A percentile compares a stretch with the other conserved stretches of the same genome.
phyloP scores from a whole-genome alignment of 2,888 invertebrate genomes.

The Argynnis bischoffii region DNA sequence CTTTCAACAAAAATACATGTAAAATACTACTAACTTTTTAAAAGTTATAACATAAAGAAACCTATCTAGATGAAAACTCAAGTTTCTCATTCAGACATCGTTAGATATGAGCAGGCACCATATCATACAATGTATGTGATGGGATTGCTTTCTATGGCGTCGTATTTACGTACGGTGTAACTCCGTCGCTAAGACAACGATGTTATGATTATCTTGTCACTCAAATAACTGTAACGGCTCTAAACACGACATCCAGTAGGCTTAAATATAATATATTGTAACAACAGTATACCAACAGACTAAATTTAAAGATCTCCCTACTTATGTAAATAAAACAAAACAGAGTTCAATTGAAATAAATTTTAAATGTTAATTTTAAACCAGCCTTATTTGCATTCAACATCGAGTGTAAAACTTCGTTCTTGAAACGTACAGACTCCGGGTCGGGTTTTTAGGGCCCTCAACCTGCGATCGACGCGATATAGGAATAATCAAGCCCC shows the following conservation, averaged over 20 bases:
- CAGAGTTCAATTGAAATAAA: constrained; percentile 44
- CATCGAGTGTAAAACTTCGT: constrained; percentile 48
- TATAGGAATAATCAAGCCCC: constrained; percentile 75
- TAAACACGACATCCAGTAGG: constrained; percentile 10
- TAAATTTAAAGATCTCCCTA: constrained; percentile 2
- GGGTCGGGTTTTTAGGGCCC: constrained; percentile 67
- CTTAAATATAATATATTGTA: constrained; percentile 1
- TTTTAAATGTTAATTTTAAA: constrained; percentile 53
- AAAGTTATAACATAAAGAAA: neutral
- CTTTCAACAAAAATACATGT: neutral
- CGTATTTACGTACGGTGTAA: constrained; percentile 8
- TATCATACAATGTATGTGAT: constrained; percentile 1
- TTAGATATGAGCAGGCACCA: neutral
- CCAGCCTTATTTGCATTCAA: constrained; percentile 68
- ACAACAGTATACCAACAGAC: no score
- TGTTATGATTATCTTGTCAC: constrained; percentile 30
- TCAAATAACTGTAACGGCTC: constrained; percentile 24
- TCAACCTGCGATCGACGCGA: constrained; percentile 70
- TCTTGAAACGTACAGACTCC: constrained; percentile 45
- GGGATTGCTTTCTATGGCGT: constrained; percentile 20
- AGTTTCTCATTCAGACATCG: neutral
- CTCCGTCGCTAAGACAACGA: constrained; percentile 13
- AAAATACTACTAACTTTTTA: neutral
- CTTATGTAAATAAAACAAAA: constrained; percentile 23
- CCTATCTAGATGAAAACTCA: neutral